Conservation (phyloP, 2,797 vertebrate genomes). For the Hyperoplus immaculatus region DNA sequence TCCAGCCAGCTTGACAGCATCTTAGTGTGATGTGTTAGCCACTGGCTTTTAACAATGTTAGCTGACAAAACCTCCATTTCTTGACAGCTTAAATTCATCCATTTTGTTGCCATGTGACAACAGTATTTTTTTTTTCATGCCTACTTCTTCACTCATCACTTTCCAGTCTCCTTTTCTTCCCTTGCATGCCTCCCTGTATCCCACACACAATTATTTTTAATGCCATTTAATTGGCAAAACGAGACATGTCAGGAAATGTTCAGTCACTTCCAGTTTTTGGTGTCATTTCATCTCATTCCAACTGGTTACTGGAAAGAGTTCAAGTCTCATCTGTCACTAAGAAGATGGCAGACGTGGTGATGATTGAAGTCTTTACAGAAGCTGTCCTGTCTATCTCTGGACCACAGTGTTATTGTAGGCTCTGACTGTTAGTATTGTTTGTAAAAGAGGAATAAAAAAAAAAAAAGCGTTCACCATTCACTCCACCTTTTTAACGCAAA, state of each 20-base stretch:
- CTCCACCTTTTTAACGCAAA: no score
- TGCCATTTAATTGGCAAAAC: conserved; percentile 64
- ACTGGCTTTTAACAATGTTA: conserved; percentile 78
- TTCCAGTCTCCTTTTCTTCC: conserved; percentile 28
- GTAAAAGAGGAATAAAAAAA: conserved; percentile 36
- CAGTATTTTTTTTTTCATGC: conserved; percentile 56
- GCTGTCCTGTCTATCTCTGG: conserved; percentile 56
- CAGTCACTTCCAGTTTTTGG: conserved; percentile 59
- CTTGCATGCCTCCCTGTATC: conserved; percentile 42
- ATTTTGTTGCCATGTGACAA: conserved; percentile 72
- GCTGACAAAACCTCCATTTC: conserved; percentile 78
- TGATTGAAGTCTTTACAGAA: conserved; percentile 67
- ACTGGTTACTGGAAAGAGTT: conserved; percentile 53
- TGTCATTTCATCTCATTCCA: conserved; percentile 57
- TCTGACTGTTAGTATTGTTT: conserved; percentile 43
- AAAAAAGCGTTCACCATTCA: no score
- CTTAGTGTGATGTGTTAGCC: conserved; percentile 81
- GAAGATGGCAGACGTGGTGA: conserved; percentile 46
- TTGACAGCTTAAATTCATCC: conserved; percentile 79
- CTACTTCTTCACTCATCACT: conserved; percentile 36
- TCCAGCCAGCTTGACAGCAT: conserved; percentile 75
- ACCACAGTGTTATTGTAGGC: conserved; percentile 55
- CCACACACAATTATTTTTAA: conserved; percentile 62
- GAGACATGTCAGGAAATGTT: conserved; percentile 54
- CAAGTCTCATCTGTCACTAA: conserved; percentile 53